Percentiles rank a stretch among this genome's conserved stretches.
Conservation (phyloP, 2,888 invertebrate species). For the Eurytoma californica region DNA sequence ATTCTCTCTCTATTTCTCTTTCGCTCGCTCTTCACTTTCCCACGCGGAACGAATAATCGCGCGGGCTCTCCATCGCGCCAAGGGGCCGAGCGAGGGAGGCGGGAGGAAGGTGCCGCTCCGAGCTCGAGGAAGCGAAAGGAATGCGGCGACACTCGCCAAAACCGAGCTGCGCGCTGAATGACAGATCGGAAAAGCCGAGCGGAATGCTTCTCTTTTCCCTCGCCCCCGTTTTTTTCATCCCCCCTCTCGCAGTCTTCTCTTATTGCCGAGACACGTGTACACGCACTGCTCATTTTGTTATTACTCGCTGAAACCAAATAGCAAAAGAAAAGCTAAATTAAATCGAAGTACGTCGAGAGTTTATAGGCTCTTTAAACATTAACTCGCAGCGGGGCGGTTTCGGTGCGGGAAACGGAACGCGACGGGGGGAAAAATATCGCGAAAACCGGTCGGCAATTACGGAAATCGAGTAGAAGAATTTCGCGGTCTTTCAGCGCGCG, state of each 20-base stretch:
- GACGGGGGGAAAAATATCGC: too few species aligned
- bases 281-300: not conserved
- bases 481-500: too few species aligned
- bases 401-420: too few species aligned
- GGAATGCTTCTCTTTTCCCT: slow-evolving; percentile 14
- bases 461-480: too few species aligned
- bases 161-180: slow-evolving; percentile 20
- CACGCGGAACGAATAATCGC: slow-evolving; percentile 44
- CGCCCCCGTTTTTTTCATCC: not conserved
- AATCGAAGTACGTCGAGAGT: too few species aligned
- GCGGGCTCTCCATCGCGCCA: not conserved
- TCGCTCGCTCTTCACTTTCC: slow-evolving; percentile 7
- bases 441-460: too few species aligned
- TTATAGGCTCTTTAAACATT: too few species aligned
- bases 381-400: too few species aligned
- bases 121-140: slow-evolving; percentile 35
- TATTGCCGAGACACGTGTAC: not conserved
- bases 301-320: too few species aligned
- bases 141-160: slow-evolving; percentile 47
- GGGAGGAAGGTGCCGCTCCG: slow-evolving; percentile 1
- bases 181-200: slow-evolving; percentile 33
- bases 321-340: too few species aligned
- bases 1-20: slow-evolving; percentile 41
- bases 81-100: not conserved
- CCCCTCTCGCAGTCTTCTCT: not conserved